Base-by-base conservation (phyloP, 2,888 invertebrate genomes). In the Plutella xylostella region DNA sequence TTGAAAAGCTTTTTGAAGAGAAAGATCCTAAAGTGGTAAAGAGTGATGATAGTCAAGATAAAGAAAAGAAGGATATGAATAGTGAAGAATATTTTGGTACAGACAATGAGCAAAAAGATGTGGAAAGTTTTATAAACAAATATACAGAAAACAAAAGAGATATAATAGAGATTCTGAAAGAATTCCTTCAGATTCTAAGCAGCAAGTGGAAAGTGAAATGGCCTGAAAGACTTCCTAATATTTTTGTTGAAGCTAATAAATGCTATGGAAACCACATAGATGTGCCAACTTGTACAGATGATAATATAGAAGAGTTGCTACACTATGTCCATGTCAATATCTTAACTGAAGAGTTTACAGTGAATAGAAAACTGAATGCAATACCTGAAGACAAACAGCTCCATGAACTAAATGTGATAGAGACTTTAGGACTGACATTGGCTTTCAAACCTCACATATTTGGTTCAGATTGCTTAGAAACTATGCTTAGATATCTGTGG, bases 61-160 rank as follows among this genome's bases (percentile, higher is more conserved):
- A n/a, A n/a, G n/a, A n/a, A n/a, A n/a, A n/a, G n/a, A n/a, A n/a
- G n/a, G n/a, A n/a, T n/a, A n/a, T n/a, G n/a, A n/a, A n/a, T n/a
- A n/a, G n/a, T n/a, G 21, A 76, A 51, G 63, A 77, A 45, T 92
- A 92, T 71, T 92, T 92, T 74, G 88, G 86, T 2, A 85, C 88
- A 1, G 87, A 89, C 30, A 63, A 66, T 42, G 92, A 92, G 79
- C 80, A 74, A 50, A 72, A 71, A 40, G 90, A 92, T 66, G 89
- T 92, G 0, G 80, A 86, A 50, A 68, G 73, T 41, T 90, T 91
- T 55, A 86, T 92, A 56, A 80, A 73, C 44, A 79, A 86, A 57
- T 86, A 87, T 54, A 82, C 87, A 51, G 85, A 87, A 55, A 73
- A 73, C 37, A 79, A 75, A 55, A 77, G 74, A 54, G 88, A 88